These are phyloP conservation scores for Onychomys leucogaster DNA, from an alignment of 2,797 vertebrate genomes.

Conservation along the genomic window DNA sequence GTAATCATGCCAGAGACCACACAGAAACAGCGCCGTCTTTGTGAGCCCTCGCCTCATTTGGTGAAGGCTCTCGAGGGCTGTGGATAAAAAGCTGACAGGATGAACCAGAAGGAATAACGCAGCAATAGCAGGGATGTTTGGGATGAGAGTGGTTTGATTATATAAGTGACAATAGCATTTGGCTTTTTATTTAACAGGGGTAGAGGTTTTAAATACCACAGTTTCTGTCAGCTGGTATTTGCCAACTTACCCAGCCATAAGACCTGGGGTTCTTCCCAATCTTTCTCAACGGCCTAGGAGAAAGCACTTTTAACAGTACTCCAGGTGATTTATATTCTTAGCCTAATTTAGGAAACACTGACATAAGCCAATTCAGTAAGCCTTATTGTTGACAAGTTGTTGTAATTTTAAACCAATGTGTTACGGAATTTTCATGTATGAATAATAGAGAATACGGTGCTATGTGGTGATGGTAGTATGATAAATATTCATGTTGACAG, in stretches of 20 bases:
- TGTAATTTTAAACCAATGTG: constrained; percentile 7
- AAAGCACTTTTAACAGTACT: neutral
- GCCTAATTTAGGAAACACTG: constrained; percentile 12
- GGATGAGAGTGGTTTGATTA: neutral
- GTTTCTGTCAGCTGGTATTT: constrained; percentile 12
- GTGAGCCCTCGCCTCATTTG: neutral
- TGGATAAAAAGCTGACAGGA: neutral
- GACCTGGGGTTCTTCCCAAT: neutral
- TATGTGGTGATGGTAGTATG: neutral
- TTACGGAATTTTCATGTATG: neutral
- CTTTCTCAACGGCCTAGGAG: neutral
- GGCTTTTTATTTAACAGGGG: neutral
- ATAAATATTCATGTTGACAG: constrained; percentile 6
- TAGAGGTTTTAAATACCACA: neutral
- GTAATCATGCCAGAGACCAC: neutral
- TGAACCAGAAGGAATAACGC: neutral
- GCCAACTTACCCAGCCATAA: neutral
- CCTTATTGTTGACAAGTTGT: constrained; percentile 1
- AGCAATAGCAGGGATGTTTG: neutral
- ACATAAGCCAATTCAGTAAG: constrained; percentile 32
- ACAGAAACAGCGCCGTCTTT: neutral
- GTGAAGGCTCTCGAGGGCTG: neutral
- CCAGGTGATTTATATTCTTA: constrained; percentile 39
- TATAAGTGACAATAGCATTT: neutral
- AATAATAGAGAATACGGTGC: neutral